Conservation (phyloP, 2,797 vertebrate species). For the Oreochromis grahami region DNA sequence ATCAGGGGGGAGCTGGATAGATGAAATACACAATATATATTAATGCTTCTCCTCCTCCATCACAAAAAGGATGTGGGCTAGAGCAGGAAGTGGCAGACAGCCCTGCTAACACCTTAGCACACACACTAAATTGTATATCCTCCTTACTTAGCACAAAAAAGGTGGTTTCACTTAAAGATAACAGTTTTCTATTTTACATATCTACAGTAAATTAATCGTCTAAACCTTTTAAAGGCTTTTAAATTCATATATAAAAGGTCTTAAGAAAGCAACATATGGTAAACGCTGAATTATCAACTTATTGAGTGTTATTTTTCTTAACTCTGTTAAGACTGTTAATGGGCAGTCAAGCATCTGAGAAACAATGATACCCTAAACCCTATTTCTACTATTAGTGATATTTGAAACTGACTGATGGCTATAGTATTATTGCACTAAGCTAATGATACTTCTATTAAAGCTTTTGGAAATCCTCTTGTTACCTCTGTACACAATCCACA, state of each 20-base stretch:
- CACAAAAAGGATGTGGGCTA: slow-evolving; percentile 62
- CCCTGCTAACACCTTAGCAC: not conserved
- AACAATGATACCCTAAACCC: not conserved
- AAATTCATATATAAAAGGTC: not conserved
- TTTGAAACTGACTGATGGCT: not conserved
- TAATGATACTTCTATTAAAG: not conserved
- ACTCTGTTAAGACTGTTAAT: not conserved
- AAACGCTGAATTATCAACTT: not conserved
- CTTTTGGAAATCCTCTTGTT: not conserved
- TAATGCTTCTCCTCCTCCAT: not conserved
- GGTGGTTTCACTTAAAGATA: not conserved
- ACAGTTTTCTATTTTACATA: not conserved
- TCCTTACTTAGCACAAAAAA: not conserved
- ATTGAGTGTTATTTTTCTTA: not conserved
- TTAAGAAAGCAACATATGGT: not conserved
- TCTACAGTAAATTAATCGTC: not conserved
- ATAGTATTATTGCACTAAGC: not conserved
- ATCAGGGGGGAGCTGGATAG: not conserved
- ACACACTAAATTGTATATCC: not conserved
- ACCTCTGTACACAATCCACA: not conserved
- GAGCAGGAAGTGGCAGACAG: slow-evolving; percentile 50
- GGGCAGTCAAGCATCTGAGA: not conserved
- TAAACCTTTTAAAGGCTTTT: not conserved
- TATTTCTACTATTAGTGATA: not conserved
- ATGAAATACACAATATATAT: not conserved